These are phyloP conservation scores for Phalacrocorax brasilianus DNA, from an alignment of 2,113 vertebrate species.

Conservation along the genomic window DNA sequence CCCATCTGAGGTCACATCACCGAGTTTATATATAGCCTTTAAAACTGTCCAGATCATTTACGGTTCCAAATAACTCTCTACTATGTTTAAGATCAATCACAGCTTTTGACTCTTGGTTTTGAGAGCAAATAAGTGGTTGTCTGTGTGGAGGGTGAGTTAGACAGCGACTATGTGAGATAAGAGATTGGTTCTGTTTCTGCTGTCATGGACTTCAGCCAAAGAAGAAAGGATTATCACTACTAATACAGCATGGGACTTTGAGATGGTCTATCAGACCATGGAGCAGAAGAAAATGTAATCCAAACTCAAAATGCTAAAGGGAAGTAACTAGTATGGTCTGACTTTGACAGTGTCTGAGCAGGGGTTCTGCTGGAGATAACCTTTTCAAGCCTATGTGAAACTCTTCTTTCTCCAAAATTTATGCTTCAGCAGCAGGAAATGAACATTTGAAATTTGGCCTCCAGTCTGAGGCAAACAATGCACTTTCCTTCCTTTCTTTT, in stretches of 20 bases:
- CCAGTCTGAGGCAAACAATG: not conserved
- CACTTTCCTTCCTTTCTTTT: not conserved
- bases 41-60: not conserved
- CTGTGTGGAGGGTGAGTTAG: not conserved
- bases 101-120: conserved; percentile 7
- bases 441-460: not conserved
- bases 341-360: not conserved
- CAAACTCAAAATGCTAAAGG: not conserved
- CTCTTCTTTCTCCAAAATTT: not conserved
- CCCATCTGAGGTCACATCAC: not conserved
- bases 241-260: not conserved
- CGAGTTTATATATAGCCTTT: not conserved
- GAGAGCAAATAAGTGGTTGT: not conserved
- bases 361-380: not conserved
- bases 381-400: not conserved
- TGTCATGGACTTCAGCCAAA: not conserved
- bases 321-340: not conserved
- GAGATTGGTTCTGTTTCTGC: not conserved
- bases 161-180: not conserved
- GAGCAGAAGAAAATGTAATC: not conserved
- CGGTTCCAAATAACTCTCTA: not conserved
- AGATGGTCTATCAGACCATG: not conserved
- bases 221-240: conserved; percentile 16
- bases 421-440: not conserved
- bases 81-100: not conserved